Base-by-base conservation (phyloP, 1,140 invertebrate genomes). In the Coboldia fuscipes region DNA sequence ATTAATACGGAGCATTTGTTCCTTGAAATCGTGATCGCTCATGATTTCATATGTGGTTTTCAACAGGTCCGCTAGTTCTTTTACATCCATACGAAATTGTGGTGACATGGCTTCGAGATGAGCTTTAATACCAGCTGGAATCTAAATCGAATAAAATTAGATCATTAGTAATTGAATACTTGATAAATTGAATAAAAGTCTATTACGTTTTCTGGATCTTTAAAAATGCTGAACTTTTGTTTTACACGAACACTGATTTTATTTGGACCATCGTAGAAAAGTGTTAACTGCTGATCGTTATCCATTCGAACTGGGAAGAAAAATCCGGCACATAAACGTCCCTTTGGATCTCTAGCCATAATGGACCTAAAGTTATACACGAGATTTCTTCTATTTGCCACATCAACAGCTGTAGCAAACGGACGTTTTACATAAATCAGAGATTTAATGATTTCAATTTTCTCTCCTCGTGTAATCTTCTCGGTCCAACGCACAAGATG, bases 331-430 rank as follows among this genome's bases (percentile, higher is more conserved):
- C 68, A 65, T 3, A 86, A 61, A 34, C 75, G 68, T 21, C 82
- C 82, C 43, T 83, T 82, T 30, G 68, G 68, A 47, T 86, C 74
- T 26, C 83, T 68, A 8, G 75, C 66, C 16, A 90, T 55, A 4
- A 86, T 60, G 47, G 79, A 85, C 59, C 53, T 65, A 56, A 88
- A 88, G 46, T 80, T 76, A 52, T 89, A 90, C 14, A 83, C 77
- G 39, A 90, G 57, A 55, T 90, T 89, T 42, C 85, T 67, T 37
- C 84, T 68, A 54, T 90, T 84, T 0, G 83, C 83, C 17, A 88
- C 75, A 51, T 81, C 72, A 30, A 89, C 66, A 26, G 75, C 73
- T 43, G 76, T 82, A 29, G 76, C 53, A 57, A 83, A 90, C 14
- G 78, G 76, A 41, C 68, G 63, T 18, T 69, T 71, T 26, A 78